Evolutionary conservation across 2,797 vertebrate genomes (phyloP).

Genomic region (Brotula barbata): DNA sequence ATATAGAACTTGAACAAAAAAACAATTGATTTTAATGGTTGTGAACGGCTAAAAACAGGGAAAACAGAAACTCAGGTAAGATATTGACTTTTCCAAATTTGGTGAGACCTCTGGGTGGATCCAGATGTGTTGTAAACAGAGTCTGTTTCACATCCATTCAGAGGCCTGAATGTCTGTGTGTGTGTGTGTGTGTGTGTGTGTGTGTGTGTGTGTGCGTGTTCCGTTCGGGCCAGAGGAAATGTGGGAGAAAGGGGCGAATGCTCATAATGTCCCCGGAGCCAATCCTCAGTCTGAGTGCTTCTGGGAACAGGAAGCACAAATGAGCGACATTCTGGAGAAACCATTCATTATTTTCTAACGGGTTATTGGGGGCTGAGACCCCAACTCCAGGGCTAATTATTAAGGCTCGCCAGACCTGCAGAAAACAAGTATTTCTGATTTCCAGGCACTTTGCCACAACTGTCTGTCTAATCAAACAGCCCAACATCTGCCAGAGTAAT

Average conservation of each 20-base stretch:
- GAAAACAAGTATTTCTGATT: conserved; percentile 68
- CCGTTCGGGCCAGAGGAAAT: conserved; percentile 34
- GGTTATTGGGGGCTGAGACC: conserved; percentile 69
- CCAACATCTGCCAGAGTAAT: conserved; percentile 61
- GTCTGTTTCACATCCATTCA: conserved; percentile 74
- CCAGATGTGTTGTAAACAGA: conserved; percentile 52
- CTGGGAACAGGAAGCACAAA: conserved; percentile 76
- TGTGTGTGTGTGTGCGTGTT: no score
- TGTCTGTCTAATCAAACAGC: conserved; percentile 71
- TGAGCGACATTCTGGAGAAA: conserved; percentile 68
- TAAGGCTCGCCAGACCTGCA: conserved; percentile 67
- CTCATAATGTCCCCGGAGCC: conserved; percentile 71
- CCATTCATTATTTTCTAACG: conserved; percentile 75
- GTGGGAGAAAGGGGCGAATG: conserved; percentile 60
- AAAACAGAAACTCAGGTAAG: no score
- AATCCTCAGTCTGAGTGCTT: conserved; percentile 62
- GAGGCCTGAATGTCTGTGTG: conserved; percentile 59
- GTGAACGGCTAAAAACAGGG: no score
- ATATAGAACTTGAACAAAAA: no score
- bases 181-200: no score
- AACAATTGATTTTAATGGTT: no score
- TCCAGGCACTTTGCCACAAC: conserved; percentile 53
- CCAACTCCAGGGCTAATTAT: conserved; percentile 73
- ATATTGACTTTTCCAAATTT: background rate
- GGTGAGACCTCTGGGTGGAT: background rate